Percentiles rank a stretch among this genome's conserved stretches.
Conservation (phyloP, 2,888 invertebrate species). For the Pseudoips prasinana region DNA sequence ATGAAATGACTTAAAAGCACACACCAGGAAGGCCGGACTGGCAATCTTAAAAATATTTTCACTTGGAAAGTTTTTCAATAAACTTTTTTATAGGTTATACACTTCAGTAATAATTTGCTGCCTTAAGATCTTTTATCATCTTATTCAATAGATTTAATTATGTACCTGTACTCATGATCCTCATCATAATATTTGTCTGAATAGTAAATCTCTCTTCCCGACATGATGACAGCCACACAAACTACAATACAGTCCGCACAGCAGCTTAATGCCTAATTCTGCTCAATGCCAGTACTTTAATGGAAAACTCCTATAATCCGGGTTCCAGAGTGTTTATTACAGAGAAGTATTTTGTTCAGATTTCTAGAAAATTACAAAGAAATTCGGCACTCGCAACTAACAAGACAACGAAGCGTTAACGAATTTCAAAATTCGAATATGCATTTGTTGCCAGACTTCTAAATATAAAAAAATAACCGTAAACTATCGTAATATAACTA, state of each 20-base stretch:
- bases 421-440: conserved; percentile 59
- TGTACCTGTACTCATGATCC: conserved; percentile 94
- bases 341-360: conserved; percentile 8
- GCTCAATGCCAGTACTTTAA: conserved; percentile 7
- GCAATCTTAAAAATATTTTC: too few relatives aligned
- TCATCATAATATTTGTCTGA: conserved; percentile 97
- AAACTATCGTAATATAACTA: background rate
- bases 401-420: conserved; percentile 49
- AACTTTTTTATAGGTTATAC: too few relatives aligned
- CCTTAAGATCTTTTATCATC: too few relatives aligned
- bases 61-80: too few relatives aligned
- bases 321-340: conserved; percentile 1
- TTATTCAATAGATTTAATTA: background rate
- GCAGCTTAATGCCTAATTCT: background rate
- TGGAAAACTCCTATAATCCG: background rate
- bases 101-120: too few relatives aligned
- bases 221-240: conserved; percentile 59
- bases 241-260: background rate
- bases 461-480: conserved; percentile 6
- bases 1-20: too few relatives aligned
- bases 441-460: conserved; percentile 24
- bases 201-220: conserved; percentile 91
- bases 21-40: too few relatives aligned
- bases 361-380: conserved; percentile 29
- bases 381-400: conserved; percentile 19